Evolutionary conservation across 2,888 invertebrate genomes (phyloP), one percentile per base, ranked within the genome.

Genomic region (Gastrophysa polygoni): DNA sequence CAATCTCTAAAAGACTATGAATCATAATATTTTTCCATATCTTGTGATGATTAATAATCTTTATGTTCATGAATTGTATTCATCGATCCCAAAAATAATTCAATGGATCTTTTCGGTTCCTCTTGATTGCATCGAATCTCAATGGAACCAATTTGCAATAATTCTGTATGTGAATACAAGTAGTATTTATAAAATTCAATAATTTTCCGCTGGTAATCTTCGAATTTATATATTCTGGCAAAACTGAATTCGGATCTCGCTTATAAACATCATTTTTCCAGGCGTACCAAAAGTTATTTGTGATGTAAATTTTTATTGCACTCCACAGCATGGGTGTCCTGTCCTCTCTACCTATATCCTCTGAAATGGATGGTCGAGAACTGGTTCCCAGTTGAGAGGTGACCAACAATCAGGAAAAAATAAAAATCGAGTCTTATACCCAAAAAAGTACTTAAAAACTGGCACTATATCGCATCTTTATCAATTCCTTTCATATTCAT

Each of bases 241-340:
- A n/a, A n/a, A 38, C 14, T n/a, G 38, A n/a, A 2, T 8, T 38
- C 14, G 38, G 7, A 38, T 14, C n/a, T 7, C 14, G 38, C 38
- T n/a, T n/a, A 38, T 38, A 38, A 38, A 38, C 4, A 38, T 38
- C 38, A 38, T 38, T 14, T 38, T 14, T 38, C 6, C 38, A 38
- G 38, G 14, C 14, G 14, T 14, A 38, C 24, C 24, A 24, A 7
- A 38, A 38, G 14, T 4, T 38, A 38, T 38, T 38, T 38, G 38
- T 38, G 38, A 38, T 38, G 38, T n/a, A 38, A 38, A 38, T 38
- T 38, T 38, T 38, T 38, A 38, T 38, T 38, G 38, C 38, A n/a
- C 7, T 38, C 38, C 11, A 11, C 38, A 38, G 38, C 38, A 38
- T 38, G 38, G 38, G 38, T 38, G 38, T 38, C 38, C 38, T 38